Evolutionary conservation across 92 coral and sea anemone species (phyloP), one percentile per base, ranked within the genome.

Genomic region (Zoanthus sociatus): DNA sequence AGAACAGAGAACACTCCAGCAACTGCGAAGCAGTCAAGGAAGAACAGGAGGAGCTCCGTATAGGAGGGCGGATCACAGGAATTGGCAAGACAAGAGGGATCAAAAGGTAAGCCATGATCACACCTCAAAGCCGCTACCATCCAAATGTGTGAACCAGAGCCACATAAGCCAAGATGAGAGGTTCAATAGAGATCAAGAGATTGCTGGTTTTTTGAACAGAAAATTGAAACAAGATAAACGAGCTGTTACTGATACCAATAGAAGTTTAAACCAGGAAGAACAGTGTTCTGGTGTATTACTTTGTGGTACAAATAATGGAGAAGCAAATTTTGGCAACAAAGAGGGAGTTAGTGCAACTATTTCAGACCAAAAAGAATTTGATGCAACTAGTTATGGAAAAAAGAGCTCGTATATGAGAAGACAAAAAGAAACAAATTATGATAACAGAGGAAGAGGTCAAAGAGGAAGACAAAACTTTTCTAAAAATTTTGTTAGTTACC

Each of bases 191-290:
- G 75, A 81, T 50, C 47, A 56, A 48, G 85, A 81, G 7, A 53
- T 81, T 81, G 85, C 66, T 33, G 85, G 70, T n/a, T 81, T 81
- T 71, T 67, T 81, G 75, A 81, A 81, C 60, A 66, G 85, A 0
- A 81, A 81, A 12, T 26, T 81, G 9, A 81, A 66, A n/a, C 6
- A n/a, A 8, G 75, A 81, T 6, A 63, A 48, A 46, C 60, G 47
- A 3, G 44, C 8, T 77, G 47, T 48, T 31, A 5, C 66, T 54
- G 68, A 77, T 53, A 26, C 66, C 13, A 55, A 42, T 5, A 32
- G 47, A 77, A 12, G 45, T 12, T 54, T 4, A 12, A 10, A 77
- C 16, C 5, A 48, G 2, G 47, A 64, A 6, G 60, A 12, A 8
- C n/a, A 26, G 73, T 63, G 66, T 42, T 45, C 75, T 0, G 26